Evolutionary conservation across 2,888 invertebrate genomes (phyloP), one percentile per base, ranked within the genome.

Genomic region (Temnothorax unifasciatus): DNA sequence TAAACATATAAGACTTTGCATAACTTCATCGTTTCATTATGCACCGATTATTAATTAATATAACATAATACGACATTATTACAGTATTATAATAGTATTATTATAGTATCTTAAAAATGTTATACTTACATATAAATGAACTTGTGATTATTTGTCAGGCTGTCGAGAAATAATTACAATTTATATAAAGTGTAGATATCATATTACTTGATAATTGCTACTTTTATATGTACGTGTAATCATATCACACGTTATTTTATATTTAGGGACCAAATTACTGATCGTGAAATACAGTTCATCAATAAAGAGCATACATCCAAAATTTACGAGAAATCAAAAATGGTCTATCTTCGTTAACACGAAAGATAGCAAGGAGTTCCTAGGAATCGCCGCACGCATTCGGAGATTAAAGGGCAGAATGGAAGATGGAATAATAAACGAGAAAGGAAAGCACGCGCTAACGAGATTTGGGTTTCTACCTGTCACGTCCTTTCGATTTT

Each of bases 391-490:
- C 64, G 18, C 25, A 54, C 25, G 13, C 41, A 54, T 29, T n/a
- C 6, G 57, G 15, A 69, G 69, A 77, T 68, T 68, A 77, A 77
- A 69, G 54, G 41, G 44, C 9, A 54, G 54, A 68, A 15, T 29
- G 54, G 9, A 54, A 66, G 76, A 66, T n/a, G 29, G 41, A 68
- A 68, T 77, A 77, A 77, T 77, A 77, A 69, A 57, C 68, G 44
- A 57, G 57, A 50, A 29, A 69, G 25, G 29, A 9, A 54, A 57
- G n/a, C 13, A 68, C 38, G 44, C 29, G 29, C 54, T 77, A 77
- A 77, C 69, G 69, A 77, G 68, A 77, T 77, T 77, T 68, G 41
- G 44, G 54, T 44, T 29, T 6, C 44, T 68, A 77, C 69, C 77
- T 77, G 69, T 77, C 68, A 77, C 44, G 54, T 54, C 41, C 9